Evolutionary conservation across 2,797 vertebrate genomes (phyloP).

Genomic region (Vespertilio murinus): DNA sequence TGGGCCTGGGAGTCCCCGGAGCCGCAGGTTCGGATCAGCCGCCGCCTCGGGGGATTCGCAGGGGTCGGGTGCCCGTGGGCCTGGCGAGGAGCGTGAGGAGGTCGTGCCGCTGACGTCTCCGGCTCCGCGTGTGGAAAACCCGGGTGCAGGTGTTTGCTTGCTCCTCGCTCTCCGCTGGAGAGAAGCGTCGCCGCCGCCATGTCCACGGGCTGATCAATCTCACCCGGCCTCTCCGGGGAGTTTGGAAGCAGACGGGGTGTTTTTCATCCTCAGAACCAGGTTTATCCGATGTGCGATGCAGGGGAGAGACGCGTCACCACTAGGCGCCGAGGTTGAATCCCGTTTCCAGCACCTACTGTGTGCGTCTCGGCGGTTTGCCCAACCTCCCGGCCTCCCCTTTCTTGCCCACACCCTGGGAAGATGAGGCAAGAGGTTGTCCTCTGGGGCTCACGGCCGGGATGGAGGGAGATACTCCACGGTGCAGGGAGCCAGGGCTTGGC

Average conservation of each 20-base stretch:
- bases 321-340: not conserved
- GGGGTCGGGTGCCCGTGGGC: not conserved
- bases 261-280: not conserved
- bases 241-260: not conserved
- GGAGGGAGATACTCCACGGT: not conserved
- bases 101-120: not conserved
- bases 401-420: not conserved
- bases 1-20: slow-evolving; percentile 30
- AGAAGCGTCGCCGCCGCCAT: not conserved
- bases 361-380: not conserved
- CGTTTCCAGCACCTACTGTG: not conserved
- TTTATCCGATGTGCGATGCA: not conserved
- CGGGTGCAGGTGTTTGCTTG: not conserved
- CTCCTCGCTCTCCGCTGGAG: not conserved
- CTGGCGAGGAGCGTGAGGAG: not conserved
- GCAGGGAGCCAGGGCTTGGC: not conserved
- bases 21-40: slow-evolving; percentile 25
- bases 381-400: not conserved
- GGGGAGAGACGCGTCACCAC: not conserved
- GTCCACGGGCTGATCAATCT: not conserved
- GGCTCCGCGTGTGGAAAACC: not conserved
- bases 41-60: not conserved
- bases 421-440: not conserved
- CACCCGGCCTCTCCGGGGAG: not conserved
- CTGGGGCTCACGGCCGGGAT: not conserved